Evolutionary conservation across 2,113 vertebrate species (phyloP).

Genomic region (Agapornis roseicollis): DNA sequence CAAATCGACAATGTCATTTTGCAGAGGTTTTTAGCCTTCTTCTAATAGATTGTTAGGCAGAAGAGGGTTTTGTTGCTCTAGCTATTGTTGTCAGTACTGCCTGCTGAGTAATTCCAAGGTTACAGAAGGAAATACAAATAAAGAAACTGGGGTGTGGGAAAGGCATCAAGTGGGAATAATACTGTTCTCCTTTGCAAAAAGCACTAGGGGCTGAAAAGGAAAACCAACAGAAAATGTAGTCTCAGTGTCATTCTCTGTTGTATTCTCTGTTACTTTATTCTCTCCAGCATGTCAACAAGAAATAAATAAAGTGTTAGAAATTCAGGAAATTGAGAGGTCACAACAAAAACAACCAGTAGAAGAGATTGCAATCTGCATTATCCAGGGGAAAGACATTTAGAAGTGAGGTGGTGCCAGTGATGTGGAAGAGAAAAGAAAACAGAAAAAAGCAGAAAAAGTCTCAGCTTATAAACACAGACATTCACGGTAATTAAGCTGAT

Average conservation of each 20-base stretch:
- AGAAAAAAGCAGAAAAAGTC: background rate
- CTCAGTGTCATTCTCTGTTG: background rate
- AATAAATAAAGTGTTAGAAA: background rate
- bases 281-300: background rate
- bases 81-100: background rate
- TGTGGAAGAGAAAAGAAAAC: background rate
- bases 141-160: background rate
- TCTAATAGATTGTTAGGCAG: background rate
- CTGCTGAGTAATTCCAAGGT: constrained; percentile 24
- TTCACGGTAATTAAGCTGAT: background rate
- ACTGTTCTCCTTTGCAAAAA: background rate
- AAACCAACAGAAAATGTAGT: background rate
- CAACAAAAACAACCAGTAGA: background rate
- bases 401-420: background rate
- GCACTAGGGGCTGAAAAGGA: background rate
- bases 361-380: constrained; percentile 15
- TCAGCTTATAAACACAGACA: background rate
- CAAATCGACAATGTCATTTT: background rate
- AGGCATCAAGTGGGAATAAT: background rate
- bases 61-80: background rate
- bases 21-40: background rate
- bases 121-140: background rate
- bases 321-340: background rate
- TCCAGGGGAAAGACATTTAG: background rate
- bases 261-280: background rate